These are phyloP conservation scores for Drosophila nebulosa DNA, from an alignment of 1,140 invertebrate genomes.

Conservation along the genomic window DNA sequence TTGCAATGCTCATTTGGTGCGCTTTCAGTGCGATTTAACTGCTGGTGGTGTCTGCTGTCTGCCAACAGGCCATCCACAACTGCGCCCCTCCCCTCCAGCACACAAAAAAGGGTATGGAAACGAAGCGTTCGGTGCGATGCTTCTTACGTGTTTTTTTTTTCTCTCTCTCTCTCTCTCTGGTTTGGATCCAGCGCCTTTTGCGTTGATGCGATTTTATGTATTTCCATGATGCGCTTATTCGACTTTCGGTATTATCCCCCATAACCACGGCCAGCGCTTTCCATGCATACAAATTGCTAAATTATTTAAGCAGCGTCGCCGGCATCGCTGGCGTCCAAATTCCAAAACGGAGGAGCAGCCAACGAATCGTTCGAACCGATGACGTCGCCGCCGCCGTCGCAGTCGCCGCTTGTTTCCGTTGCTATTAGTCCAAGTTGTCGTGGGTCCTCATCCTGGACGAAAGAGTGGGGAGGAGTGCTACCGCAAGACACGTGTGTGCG, in stretches of 20 bases:
- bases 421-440: slow-evolving; percentile 69
- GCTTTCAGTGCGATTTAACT: slow-evolving; percentile 53
- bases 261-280: slow-evolving; percentile 60
- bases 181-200: slow-evolving; percentile 25
- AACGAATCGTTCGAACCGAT: not conserved
- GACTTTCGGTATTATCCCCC: slow-evolving; percentile 64
- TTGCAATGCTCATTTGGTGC: slow-evolving; percentile 65
- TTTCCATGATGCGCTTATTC: slow-evolving; percentile 75
- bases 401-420: slow-evolving; percentile 25
- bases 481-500: slow-evolving; percentile 30
- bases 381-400: slow-evolving; percentile 10
- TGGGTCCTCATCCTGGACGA: slow-evolving; percentile 16
- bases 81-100: not conserved
- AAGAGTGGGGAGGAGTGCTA: not conserved
- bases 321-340: not conserved
- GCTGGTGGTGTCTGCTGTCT: slow-evolving; percentile 8
- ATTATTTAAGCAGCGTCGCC: slow-evolving; percentile 68
- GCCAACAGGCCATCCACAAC: not conserved
- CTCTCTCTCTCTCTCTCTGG: not conserved
- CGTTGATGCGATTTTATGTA: slow-evolving; percentile 76
- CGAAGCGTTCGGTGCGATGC: no score
- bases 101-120: not conserved
- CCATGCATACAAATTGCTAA: slow-evolving; percentile 79
- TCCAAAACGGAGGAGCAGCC: not conserved
- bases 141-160: not conserved